Percentiles rank a stretch among this genome's conserved stretches.
Evolutionary conservation across 2,888 invertebrate species (phyloP).

Genomic region (Fragum fragum): DNA sequence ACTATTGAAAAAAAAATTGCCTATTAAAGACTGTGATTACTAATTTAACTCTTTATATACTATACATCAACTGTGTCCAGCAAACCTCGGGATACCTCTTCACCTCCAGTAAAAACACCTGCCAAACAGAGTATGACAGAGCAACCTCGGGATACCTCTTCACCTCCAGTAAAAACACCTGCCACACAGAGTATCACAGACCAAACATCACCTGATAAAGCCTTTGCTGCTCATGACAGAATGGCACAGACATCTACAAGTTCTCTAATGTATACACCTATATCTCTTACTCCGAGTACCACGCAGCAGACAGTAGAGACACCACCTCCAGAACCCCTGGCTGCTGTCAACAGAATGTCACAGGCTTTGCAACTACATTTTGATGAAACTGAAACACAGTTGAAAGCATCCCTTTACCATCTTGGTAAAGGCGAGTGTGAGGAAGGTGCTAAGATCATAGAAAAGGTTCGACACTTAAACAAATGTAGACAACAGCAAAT

Average conservation of each 20-base stretch:
- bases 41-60: no score
- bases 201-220: slow-evolving; percentile 5
- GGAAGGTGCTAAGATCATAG: slow-evolving; percentile 8
- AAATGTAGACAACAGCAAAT: neutral
- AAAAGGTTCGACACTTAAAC: neutral
- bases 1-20: no score
- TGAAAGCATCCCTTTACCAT: slow-evolving; percentile 12
- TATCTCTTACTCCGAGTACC: neutral
- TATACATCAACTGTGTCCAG: neutral
- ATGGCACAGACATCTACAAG: slow-evolving; percentile 10
- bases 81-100: neutral
- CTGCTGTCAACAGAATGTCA: slow-evolving; percentile 16
- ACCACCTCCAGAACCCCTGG: slow-evolving; percentile 8
- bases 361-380: slow-evolving; percentile 17
- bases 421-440: slow-evolving; percentile 1
- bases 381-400: slow-evolving; percentile 9
- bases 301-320: slow-evolving; percentile 8
- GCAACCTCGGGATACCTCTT: neutral
- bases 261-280: neutral
- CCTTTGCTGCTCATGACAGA: neutral
- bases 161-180: neutral
- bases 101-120: neutral
- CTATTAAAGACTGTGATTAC: no score
- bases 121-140: no score
- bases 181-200: slow-evolving; percentile 7